Evolutionary conservation across 1,140 invertebrate genomes (phyloP), one percentile per base, ranked within the genome.

Genomic region (Tetragonula clypearis): DNA sequence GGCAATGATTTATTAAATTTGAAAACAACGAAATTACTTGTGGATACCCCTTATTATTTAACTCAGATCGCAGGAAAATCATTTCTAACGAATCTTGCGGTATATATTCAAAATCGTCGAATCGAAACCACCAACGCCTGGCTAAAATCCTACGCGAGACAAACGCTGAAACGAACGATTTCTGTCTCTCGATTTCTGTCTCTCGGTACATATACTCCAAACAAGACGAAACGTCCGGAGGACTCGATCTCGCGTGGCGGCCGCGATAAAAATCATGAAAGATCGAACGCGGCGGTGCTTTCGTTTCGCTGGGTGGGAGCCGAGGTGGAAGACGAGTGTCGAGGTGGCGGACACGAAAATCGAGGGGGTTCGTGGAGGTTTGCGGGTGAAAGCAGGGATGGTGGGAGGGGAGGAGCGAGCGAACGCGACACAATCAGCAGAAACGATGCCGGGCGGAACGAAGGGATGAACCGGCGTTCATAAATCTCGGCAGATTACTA

Each of bases 401-500:
- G 89, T 88, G 89, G 55, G 14, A 17, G 55, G 62, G 86, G 91
- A 86, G 88, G 88, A 84, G 79, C 35, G 65, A 90, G 85, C 89
- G 88, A 62, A 62, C 90, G 88, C 86, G 84, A 90, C 91, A 92
- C 92, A 93, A 93, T 93, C 92, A 93, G 92, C 86, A 89, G 86
- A 77, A 85, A 89, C 85, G 88, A 76, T 74, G 75, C 68, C 69
- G 73, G 77, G 79, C 76, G 87, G 85, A 89, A 84, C 86, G 80
- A 91, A 93, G 94, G 92, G 93, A 93, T 92, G 92, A 92, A 89
- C 91, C 89, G 84, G 86, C 93, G 93, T 94, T 95, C 94, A 95
- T 95, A 95, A 95, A 95, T 95, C 94, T 95, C 92, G 90, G 92
- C 88, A 94, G 94, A 95, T 95, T 94, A 94, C 94, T 94, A 95